Evolutionary conservation across 2,113 vertebrate species (phyloP), one percentile per base, ranked within the genome.

Genomic region (Proteles cristata): DNA sequence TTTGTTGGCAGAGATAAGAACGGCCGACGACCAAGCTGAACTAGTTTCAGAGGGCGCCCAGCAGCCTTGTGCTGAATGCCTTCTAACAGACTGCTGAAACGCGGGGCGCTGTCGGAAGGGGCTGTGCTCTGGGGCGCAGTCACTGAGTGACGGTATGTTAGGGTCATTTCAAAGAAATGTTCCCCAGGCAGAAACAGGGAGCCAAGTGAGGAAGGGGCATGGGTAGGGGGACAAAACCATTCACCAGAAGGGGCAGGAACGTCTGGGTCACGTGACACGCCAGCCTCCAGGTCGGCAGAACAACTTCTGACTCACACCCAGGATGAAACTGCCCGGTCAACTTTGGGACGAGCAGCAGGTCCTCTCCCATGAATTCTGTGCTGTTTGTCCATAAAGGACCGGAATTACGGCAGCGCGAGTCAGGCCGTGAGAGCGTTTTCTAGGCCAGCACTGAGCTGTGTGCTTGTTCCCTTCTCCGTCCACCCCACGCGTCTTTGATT

Each of bases 1-100:
- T 77, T 74, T 95, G 45, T 68, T 48, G 73, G 43, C 82, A 74
- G 61, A 65, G 83, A 85, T 65, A 90, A 92, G 69, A 96, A 88
- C 43, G 58, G 45, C 83, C 48, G 48, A 10, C 31, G 84, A 63
- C 69, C 2, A 39, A 81, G 74, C 35, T 68, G 69, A 84, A 61
- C 55, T 94, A 45, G 92, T 69, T 83, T 65, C 87, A 76, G 65
- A 80, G 69, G 50, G 45, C 0, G 19, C 43, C 68, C 21, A 16
- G 79, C 3, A 31, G 77, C 65, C 45, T 14, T 25, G 86, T 69
- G 82, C 68, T 53, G 77, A 85, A 45, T 0, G 77, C 17, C 73
- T 93, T 31, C 86, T 82, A 43, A 58, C 26, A 0, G 1, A 25
- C 43, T 79, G 16, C 8, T 33, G 25, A 88, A 79, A 33, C 8